These are phyloP conservation scores for Bembecia ichneumoniformis DNA, from an alignment of 2,888 invertebrate species.

Conservation along the genomic window DNA sequence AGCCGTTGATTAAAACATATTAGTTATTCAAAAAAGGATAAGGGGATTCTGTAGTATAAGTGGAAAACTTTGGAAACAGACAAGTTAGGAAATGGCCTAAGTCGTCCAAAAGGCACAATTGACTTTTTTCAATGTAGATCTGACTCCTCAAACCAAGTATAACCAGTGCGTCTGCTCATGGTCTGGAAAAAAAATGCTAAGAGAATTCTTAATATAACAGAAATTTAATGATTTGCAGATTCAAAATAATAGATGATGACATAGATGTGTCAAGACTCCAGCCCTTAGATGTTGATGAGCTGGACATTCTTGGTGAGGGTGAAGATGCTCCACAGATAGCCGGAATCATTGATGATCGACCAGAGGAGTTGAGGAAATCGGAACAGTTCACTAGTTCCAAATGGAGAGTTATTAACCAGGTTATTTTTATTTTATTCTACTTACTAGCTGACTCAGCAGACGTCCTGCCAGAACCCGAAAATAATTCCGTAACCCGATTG, in stretches of 20 bases:
- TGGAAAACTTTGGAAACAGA: no score
- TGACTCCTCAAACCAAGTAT: no score
- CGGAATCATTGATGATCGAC: conserved; percentile 87
- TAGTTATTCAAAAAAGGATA: no score
- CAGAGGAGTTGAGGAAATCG: conserved; percentile 71
- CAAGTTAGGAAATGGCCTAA: no score
- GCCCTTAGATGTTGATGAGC: conserved; percentile 74
- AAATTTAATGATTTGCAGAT: conserved; percentile 58
- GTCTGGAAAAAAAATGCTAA: no score
- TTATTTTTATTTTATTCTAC: conserved; percentile 11
- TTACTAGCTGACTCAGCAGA: background rate
- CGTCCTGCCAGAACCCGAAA: no score
- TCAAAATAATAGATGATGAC: conserved; percentile 91
- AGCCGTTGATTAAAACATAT: no score
- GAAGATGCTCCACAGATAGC: conserved; percentile 94
- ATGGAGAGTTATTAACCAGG: conserved; percentile 63
- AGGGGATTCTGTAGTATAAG: no score
- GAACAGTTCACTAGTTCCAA: conserved; percentile 56
- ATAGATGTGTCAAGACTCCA: conserved; percentile 75
- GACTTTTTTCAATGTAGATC: background rate
- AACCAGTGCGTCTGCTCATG: no score
- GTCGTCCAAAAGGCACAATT: background rate
- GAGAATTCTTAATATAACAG: background rate
- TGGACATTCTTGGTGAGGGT: conserved; percentile 77
- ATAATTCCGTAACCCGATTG: no score